Percentiles rank a stretch among this genome's conserved stretches.
Conservation (phyloP, 2,113 vertebrate genomes). For the Chionis minor region DNA sequence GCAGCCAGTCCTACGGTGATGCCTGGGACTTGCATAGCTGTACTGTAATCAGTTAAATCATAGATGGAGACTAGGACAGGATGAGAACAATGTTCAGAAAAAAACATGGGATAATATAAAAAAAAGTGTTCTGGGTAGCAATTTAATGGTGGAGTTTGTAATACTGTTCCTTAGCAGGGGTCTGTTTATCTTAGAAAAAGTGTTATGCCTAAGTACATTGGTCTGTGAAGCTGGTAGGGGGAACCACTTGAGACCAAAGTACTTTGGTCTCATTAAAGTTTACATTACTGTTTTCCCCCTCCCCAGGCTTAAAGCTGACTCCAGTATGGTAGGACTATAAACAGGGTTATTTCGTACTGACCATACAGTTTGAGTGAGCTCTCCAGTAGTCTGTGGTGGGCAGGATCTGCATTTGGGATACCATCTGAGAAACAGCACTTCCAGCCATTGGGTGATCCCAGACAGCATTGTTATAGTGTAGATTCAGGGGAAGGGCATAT, state of each 20-base stretch:
- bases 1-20: neutral
- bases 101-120: neutral
- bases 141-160: neutral
- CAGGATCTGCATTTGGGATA: neutral
- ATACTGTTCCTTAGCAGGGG: neutral
- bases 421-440: neutral
- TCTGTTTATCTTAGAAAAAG: neutral
- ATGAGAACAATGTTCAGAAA: neutral
- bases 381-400: neutral
- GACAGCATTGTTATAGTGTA: neutral
- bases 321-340: neutral
- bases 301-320: neutral
- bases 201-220: neutral
- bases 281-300: neutral
- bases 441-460: neutral
- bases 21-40: neutral
- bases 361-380: neutral
- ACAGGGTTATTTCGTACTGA: neutral
- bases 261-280: too few relatives aligned
- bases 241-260: neutral
- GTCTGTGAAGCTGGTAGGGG: neutral
- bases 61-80: neutral
- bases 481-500: neutral
- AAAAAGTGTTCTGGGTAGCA: neutral
- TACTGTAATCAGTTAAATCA: neutral